Percentiles rank a stretch among this genome's conserved stretches.
Evolutionary conservation across 2,797 vertebrate species (phyloP).

Genomic region (Lagorchestes hirsutus): DNA sequence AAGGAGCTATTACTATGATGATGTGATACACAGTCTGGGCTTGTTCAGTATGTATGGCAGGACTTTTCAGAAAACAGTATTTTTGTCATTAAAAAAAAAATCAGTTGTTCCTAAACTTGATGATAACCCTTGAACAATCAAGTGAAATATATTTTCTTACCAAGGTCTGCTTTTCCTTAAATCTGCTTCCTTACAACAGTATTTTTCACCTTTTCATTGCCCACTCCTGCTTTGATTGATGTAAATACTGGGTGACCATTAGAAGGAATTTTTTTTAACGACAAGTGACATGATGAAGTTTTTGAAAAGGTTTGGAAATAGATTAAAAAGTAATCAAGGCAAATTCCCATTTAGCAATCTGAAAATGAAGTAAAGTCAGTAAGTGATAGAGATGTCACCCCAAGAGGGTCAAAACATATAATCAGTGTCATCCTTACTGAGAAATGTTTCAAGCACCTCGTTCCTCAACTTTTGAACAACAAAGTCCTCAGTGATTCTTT

Average conservation of each 20-base stretch:
- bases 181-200: constrained; percentile 1
- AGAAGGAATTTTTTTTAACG: not conserved
- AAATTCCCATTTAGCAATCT: not conserved
- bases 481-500: not conserved
- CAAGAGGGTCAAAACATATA: not conserved
- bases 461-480: not conserved
- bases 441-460: not conserved
- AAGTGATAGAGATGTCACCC: not conserved
- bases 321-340: constrained; percentile 3
- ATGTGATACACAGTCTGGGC: not conserved
- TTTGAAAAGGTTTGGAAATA: not conserved
- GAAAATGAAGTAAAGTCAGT: not conserved
- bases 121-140: not conserved
- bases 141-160: constrained; percentile 11
- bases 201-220: constrained; percentile 9
- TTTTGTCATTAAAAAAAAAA: constrained; percentile 11
- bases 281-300: not conserved
- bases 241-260: not conserved
- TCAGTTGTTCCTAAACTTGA: not conserved
- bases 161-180: constrained; percentile 17
- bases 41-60: not conserved
- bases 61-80: not conserved
- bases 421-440: not conserved
- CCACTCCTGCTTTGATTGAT: not conserved
- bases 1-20: not conserved